phyloP scores from a whole-genome alignment of 1,140 invertebrate species.

The Batillaria attramentaria region DNA sequence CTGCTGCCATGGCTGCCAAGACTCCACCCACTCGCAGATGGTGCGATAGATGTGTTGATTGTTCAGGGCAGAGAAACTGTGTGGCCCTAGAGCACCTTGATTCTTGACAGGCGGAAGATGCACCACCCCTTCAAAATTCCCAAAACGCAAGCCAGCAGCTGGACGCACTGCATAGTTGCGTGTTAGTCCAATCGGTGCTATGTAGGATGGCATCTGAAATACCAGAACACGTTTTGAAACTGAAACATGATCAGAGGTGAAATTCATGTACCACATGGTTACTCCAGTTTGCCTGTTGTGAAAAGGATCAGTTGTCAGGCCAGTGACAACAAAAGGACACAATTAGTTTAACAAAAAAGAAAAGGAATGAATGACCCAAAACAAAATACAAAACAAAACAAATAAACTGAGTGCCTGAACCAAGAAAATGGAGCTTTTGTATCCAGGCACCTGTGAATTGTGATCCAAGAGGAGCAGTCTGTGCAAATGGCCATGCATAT shows the following conservation, averaged over 20 bases:
- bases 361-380: not conserved
- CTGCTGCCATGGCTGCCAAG: constrained; percentile 67
- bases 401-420: too few species aligned
- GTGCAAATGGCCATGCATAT: too few species aligned
- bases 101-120: constrained; percentile 53
- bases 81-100: constrained; percentile 29
- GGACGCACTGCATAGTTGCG: constrained; percentile 52
- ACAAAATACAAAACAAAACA: not conserved
- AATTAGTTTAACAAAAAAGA: constrained; percentile 42
- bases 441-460: too few species aligned
- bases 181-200: constrained; percentile 54
- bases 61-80: constrained; percentile 55
- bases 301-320: constrained; percentile 43
- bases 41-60: constrained; percentile 65
- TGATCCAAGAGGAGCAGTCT: too few species aligned
- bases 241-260: constrained; percentile 54
- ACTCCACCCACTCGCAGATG: constrained; percentile 63
- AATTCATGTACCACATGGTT: constrained; percentile 46
- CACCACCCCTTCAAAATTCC: constrained; percentile 61
- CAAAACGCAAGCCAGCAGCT: constrained; percentile 57
- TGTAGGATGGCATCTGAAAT: constrained; percentile 57
- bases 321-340: constrained; percentile 39
- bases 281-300: constrained; percentile 47
- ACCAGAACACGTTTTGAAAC: constrained; percentile 36
- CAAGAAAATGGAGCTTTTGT: too few species aligned